Percentiles rank a stretch among this genome's conserved stretches.
phyloP scores from a whole-genome alignment of 2,888 invertebrate species.

The Itoplectis maculator region DNA sequence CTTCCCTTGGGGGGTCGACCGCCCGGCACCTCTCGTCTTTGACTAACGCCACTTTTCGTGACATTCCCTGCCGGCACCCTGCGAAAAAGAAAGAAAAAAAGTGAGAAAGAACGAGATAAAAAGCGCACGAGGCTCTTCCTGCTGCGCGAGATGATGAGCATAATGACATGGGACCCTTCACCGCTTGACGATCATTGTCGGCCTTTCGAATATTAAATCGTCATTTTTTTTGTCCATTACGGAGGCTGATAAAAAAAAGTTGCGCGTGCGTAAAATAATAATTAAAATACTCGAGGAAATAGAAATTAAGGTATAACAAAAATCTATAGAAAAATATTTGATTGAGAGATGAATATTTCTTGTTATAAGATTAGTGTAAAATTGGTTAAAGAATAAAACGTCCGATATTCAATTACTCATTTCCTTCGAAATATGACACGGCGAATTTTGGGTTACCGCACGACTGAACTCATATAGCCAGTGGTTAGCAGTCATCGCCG shows the following conservation, averaged over 20 bases:
- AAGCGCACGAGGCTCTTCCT: slow-evolving; percentile 10
- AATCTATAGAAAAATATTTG: too few species aligned
- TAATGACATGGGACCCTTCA: slow-evolving; percentile 27
- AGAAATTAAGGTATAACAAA: too few species aligned
- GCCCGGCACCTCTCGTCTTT: slow-evolving; percentile 66
- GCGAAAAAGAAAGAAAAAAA: slow-evolving; percentile 47
- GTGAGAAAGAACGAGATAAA: slow-evolving; percentile 35
- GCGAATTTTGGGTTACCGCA: neutral
- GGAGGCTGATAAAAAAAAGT: neutral
- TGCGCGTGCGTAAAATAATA: neutral
- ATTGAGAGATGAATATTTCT: too few species aligned
- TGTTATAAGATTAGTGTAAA: neutral
- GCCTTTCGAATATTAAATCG: neutral
- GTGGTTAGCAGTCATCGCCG: slow-evolving; percentile 1
- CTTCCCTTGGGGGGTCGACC: slow-evolving; percentile 55
- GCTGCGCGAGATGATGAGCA: slow-evolving; percentile 17
- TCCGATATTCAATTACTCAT: neutral
- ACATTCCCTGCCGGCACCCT: slow-evolving; percentile 64
- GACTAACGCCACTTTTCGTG: slow-evolving; percentile 69
- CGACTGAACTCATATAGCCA: slow-evolving; percentile 5
- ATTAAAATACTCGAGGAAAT: too few species aligned
- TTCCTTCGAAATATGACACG: neutral
- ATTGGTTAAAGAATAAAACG: neutral
- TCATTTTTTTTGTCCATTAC: neutral
- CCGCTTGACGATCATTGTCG: slow-evolving; percentile 8